Base-by-base conservation (phyloP, 2,797 vertebrate genomes). In the Hippoglossus hippoglossus region DNA sequence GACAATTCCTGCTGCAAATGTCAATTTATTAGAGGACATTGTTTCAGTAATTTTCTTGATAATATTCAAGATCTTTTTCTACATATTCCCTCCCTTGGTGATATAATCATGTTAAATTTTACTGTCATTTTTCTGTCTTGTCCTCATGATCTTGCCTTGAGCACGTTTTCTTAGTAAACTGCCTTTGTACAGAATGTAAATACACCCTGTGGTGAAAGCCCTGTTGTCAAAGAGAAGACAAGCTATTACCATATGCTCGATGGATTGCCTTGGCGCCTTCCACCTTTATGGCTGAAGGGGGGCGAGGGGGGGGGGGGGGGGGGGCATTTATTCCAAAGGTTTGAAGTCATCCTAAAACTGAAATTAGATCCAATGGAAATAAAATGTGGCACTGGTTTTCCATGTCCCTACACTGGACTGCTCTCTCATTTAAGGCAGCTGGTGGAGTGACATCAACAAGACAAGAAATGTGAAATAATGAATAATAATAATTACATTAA, bases 161-260 rank as follows among this genome's bases (percentile, higher is more conserved):
- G 57, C 21, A 76, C 8, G 60, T 41, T 75, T 67, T 64, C 53
- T 39, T 5, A 18, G 47, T 57, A 44, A 78, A 77, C 26, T 55
- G 18, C 50, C 66, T 44, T 50, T 24, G 58, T 60, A 51, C 31
- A 39, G 28, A 41, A 61, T 67, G 58, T 68, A 69, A 55, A 77
- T 72, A 50, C 41, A 71, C 18, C 50, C 36, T 53, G 28, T 57
- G 59, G 49, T 63, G 62, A 72, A 65, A 77, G 64, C 47, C 52
- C 22, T 73, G 77, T 60, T 63, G 58, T 75, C 71, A 67, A 26
- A 76, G 71, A 73, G 50, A 51, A 74, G 53, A 74, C 36, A 52
- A 75, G 50, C 11, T 44, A 59, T 82, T 69, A 58, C 73, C 79
- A 87, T 83, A 82, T 87, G 83, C 80, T 81, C 47, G 57, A 85